Evolutionary conservation across 2,888 invertebrate species (phyloP), one percentile per base, ranked within the genome.

Genomic region (Dicranocentrus wangi): DNA sequence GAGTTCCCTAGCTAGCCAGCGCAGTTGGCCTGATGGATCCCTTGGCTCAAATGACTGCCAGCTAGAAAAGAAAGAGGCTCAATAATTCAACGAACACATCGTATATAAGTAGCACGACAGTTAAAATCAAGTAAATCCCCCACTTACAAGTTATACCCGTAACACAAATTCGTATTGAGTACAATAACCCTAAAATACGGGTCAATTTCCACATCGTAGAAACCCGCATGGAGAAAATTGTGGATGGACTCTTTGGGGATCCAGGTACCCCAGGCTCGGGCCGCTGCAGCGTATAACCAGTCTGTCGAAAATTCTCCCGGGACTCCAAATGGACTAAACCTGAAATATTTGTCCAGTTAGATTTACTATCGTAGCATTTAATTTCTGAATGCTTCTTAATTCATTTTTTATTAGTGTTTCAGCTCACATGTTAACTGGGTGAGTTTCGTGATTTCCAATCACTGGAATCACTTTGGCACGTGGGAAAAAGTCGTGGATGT

Each of bases 141-240:
- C n/a, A 39, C 84, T 73, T 81, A 85, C 85, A 84, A 94, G 88
- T 95, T 95, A 83, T 89, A 90, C 84, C 89, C 91, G 87, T 93
- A 94, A 85, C 94, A 94, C 75, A 94, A 92, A 87, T 95, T 95
- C 87, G 93, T 95, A 87, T 96, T 96, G 1, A 96, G 87, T 0
- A 93, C 93, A 82, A 96, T 92, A 2, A 95, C 91, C 85, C 94
- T 90, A 80, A 95, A 91, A 0, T 94, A 94, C 1, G 92, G 91
- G 72, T 89, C 90, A 0, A 93, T 90, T 0, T 91, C 88, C 17
- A 92, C 89, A 0, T 94, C 93, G 88, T 95, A 97, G 86, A 92
- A 97, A 15, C 95, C 97, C 23, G 94, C 93, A 61, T 91, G 89
- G 15, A 90, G 88, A 55, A 95, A 89, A 0, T 93, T 92, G 15